Percentiles rank a stretch among this genome's conserved stretches.
Conservation (phyloP, 2,797 vertebrate species). For the Chromis chromis region DNA sequence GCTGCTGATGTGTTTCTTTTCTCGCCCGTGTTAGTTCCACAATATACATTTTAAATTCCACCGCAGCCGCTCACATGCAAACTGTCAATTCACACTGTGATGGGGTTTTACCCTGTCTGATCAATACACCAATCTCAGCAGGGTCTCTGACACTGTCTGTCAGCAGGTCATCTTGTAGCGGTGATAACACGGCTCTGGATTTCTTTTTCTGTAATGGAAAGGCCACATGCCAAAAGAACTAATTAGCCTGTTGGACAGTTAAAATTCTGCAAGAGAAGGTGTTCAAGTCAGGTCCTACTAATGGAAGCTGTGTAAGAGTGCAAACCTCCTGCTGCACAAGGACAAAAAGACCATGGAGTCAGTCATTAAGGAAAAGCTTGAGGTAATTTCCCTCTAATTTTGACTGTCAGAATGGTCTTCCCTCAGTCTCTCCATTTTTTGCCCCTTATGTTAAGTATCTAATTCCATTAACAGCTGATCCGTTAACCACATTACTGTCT, state of each 20-base stretch:
- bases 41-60: conserved; percentile 65
- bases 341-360: conserved; percentile 45
- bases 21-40: conserved; percentile 8
- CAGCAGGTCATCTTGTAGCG: conserved; percentile 67
- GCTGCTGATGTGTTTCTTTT: conserved; percentile 26
- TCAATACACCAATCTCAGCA: conserved; percentile 70
- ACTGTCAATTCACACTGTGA: conserved; percentile 65
- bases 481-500: conserved; percentile 23
- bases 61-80: conserved; percentile 63
- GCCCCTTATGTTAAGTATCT: conserved; percentile 1
- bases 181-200: conserved; percentile 53
- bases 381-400: conserved; percentile 43
- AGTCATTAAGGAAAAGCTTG: conserved; percentile 54
- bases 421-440: conserved; percentile 15
- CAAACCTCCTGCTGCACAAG: conserved; percentile 52
- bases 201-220: conserved; percentile 59
- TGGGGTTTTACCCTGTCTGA: conserved; percentile 61
- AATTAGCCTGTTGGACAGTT: conserved; percentile 74
- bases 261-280: conserved; percentile 65
- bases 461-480: conserved; percentile 20
- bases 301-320: conserved; percentile 51
- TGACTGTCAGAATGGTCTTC: conserved; percentile 30
- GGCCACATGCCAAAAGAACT: conserved; percentile 62
- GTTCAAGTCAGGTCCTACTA: conserved; percentile 58
- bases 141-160: conserved; percentile 56